phyloP scores from a whole-genome alignment of 2,113 vertebrate species.

The Tragulus kanchil region DNA sequence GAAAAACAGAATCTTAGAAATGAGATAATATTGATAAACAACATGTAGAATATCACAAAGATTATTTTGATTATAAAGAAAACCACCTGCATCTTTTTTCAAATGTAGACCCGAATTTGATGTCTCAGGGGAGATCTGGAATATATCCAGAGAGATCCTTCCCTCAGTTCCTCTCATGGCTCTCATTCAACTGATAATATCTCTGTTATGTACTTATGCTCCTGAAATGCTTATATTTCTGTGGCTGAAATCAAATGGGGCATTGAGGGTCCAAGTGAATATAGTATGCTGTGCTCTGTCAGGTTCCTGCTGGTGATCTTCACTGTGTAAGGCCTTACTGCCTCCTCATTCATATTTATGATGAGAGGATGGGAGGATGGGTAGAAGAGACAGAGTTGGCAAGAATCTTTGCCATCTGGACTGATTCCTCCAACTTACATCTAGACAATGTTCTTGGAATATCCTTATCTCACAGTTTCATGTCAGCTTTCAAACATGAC shows the following conservation, averaged over 20 bases:
- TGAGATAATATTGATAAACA: neutral
- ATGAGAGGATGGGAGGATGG: constrained; percentile 4
- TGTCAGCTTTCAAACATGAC: neutral
- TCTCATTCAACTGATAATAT: constrained; percentile 70
- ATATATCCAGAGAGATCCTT: neutral
- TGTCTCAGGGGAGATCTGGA: neutral
- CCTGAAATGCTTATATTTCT: constrained; percentile 77
- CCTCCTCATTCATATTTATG: no score
- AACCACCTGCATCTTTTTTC: neutral
- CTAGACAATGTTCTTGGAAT: constrained; percentile 59
- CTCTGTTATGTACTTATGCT: constrained; percentile 69
- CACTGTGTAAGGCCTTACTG: constrained; percentile 25
- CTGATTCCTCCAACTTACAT: constrained; percentile 63
- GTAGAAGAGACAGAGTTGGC: neutral
- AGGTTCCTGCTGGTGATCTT: constrained; percentile 72
- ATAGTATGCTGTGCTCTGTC: constrained; percentile 59
- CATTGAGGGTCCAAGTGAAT: constrained; percentile 53
- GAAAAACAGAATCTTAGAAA: constrained; percentile 38
- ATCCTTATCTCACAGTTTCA: constrained; percentile 63
- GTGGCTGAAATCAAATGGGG: constrained; percentile 75
- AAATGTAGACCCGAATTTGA: neutral
- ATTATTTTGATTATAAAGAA: constrained; percentile 1
- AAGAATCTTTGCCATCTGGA: constrained; percentile 51
- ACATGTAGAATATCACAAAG: neutral
- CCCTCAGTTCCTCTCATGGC: neutral